Conservation (phyloP, 1,140 invertebrate species). For the Cardiocondyla obscurior region DNA sequence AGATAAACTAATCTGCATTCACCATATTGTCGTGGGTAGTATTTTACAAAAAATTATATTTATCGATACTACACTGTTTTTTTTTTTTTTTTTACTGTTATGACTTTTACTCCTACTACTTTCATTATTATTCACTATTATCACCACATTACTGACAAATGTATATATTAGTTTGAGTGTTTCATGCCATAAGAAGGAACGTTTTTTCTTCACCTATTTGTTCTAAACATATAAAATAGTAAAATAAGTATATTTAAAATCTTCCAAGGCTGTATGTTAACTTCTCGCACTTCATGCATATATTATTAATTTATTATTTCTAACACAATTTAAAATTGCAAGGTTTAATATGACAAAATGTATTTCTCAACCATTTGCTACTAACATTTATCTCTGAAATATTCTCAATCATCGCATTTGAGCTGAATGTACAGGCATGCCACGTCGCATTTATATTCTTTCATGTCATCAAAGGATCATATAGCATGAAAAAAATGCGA, state of each 20-base stretch:
- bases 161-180: slow-evolving; percentile 31
- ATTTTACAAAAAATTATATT: slow-evolving; percentile 29
- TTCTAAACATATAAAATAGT: neutral
- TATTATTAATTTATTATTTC: slow-evolving; percentile 20
- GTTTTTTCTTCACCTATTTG: neutral
- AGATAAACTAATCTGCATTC: slow-evolving; percentile 41
- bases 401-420: slow-evolving; percentile 48
- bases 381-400: slow-evolving; percentile 41
- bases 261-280: neutral
- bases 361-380: slow-evolving; percentile 7
- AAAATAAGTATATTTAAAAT: neutral
- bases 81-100: slow-evolving; percentile 24
- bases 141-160: neutral
- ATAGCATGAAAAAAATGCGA: slow-evolving; percentile 66
- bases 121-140: too few species aligned
- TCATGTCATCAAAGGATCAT: slow-evolving; percentile 54
- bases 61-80: neutral
- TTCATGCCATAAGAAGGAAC: neutral
- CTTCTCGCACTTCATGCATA: slow-evolving; percentile 16
- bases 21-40: slow-evolving; percentile 21
- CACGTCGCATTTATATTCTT: slow-evolving; percentile 60
- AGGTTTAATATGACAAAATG: neutral
- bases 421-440: slow-evolving; percentile 67
- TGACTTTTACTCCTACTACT: slow-evolving; percentile 15
- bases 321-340: neutral